Conservation (phyloP, 2,888 invertebrate species). For the Dione vanillae region DNA sequence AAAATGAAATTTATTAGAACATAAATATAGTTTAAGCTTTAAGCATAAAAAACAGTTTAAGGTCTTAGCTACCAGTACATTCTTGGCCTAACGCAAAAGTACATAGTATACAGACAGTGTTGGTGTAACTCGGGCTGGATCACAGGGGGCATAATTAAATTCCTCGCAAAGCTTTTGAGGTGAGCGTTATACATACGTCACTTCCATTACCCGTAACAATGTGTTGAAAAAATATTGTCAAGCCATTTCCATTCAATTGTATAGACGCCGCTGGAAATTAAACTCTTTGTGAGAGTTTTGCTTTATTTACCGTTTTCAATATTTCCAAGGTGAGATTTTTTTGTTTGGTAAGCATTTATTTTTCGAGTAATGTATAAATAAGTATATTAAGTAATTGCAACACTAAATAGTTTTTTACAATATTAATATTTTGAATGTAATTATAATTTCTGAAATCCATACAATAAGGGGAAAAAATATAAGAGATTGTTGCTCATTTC, state of each 20-base stretch:
- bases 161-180: conserved; percentile 55
- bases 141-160: conserved; percentile 58
- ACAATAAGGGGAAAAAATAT: not conserved
- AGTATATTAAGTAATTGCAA: not conserved
- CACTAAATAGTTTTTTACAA: not conserved
- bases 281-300: conserved; percentile 29
- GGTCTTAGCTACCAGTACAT: not conserved
- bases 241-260: conserved; percentile 46
- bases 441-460: not conserved
- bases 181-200: conserved; percentile 43
- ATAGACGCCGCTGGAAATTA: conserved; percentile 32
- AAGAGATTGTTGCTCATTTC: too few species aligned
- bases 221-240: conserved; percentile 50
- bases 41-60: too few species aligned
- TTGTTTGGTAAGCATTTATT: not conserved
- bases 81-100: conserved; percentile 25
- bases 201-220: conserved; percentile 56
- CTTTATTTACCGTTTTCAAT: conserved; percentile 12
- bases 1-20: too few species aligned
- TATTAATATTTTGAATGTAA: too few species aligned
- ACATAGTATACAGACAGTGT: conserved; percentile 22
- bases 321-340: not conserved
- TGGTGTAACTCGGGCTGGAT: conserved; percentile 40
- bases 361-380: not conserved
- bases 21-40: too few species aligned